Base-by-base conservation (phyloP, 1,140 invertebrate species). In the Tetranychus urticae region DNA sequence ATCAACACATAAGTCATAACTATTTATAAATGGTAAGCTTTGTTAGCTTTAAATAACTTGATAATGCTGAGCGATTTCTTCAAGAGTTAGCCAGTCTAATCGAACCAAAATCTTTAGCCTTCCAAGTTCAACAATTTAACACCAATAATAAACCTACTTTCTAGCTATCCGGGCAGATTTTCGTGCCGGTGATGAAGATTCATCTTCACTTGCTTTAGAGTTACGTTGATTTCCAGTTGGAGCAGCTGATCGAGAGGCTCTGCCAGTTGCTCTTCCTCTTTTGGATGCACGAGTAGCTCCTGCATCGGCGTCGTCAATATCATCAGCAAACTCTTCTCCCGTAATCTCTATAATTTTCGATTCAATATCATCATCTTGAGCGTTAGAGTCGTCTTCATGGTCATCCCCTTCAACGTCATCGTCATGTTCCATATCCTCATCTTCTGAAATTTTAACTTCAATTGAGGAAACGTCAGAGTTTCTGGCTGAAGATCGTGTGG, bases 361-460 rank as follows among this genome's bases (percentile, higher is more conserved):
- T 46, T 58, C n/a, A 23, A 23, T 23, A 34, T 46, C 33, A 13
- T 36, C 37, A 39, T 56, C 55, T 56, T 34, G 35, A 56, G 3
- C 37, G n/a, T 52, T 52, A 23, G 48, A 52, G 14, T 66, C 56
- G 3, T 69, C 68, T 39, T 70, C 66, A 23, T 66, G 39, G 10
- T 42, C 66, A 10, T 67, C 66, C 0, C 62, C 58, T 23, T 65
- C 52, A n/a, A 23, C 42, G n/a, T 61, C 60, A 34, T 61, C 34
- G 3, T 42, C 36, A n/a, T 55, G 52, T 8, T 61, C 33, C 13
- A 58, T 35, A 8, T 61, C 60, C 6, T 54, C 45, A 6, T 61
- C 54, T 39, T 55, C 50, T 23, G 23, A 23, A 23, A 23, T 23
- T 56, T 37, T 14, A 10, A n/a, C 60, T 61, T 45, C 54, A 14